These are phyloP conservation scores for Charanyca ferruginea DNA, from an alignment of 2,888 invertebrate genomes.

Conservation along the genomic window DNA sequence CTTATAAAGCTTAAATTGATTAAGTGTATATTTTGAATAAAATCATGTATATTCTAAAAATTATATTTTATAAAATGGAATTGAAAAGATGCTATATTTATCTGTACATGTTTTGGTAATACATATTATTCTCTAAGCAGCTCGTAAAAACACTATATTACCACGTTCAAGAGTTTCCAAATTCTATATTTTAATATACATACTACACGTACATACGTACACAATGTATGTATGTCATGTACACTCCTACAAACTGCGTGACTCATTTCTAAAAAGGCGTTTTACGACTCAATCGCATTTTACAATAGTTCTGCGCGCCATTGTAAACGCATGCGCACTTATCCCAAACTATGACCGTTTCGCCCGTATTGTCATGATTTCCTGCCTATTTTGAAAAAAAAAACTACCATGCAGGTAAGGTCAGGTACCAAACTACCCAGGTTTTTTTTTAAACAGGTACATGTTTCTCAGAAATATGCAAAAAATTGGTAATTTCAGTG, in stretches of 20 bases:
- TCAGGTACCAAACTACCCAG: constrained; percentile 75
- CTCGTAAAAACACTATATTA: constrained; percentile 2
- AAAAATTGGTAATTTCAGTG: constrained; percentile 59
- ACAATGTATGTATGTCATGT: constrained; percentile 15
- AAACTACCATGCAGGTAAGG: constrained; percentile 65
- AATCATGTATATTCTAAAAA: too few species aligned
- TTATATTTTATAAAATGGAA: neutral
- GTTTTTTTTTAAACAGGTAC: constrained; percentile 76
- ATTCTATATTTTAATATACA: constrained; percentile 13
- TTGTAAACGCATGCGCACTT: constrained; percentile 67
- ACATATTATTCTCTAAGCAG: neutral
- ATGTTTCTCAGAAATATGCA: constrained; percentile 63
- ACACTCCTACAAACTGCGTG: constrained; percentile 48
- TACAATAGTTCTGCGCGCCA: constrained; percentile 59
- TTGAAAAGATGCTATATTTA: too few species aligned
- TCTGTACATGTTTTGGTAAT: neutral
- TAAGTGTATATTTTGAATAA: too few species aligned
- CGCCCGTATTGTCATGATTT: constrained; percentile 82
- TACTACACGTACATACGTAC: constrained; percentile 4
- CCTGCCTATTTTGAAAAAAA: constrained; percentile 80
- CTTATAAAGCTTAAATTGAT: too few species aligned
- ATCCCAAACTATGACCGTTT: constrained; percentile 76
- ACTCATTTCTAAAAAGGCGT: constrained; percentile 61
- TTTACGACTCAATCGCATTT: constrained; percentile 61
- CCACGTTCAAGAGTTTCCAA: constrained; percentile 15